Percentiles rank a stretch among this genome's conserved stretches.
Evolutionary conservation across 2,888 invertebrate genomes (phyloP).

Genomic region (Macropis europaea): DNA sequence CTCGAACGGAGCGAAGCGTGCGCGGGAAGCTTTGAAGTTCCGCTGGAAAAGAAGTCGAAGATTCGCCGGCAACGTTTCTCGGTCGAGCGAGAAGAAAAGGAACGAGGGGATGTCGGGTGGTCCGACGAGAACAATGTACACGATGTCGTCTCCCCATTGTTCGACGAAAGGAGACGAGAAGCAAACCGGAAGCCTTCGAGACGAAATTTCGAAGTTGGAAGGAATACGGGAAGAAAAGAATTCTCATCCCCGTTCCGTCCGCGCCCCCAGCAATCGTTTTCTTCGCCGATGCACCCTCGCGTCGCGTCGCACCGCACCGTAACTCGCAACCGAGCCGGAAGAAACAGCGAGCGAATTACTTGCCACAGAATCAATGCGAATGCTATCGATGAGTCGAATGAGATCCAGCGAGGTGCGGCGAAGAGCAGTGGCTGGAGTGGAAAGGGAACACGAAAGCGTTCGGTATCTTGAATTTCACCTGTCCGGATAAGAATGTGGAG

Average conservation of each 20-base stretch:
- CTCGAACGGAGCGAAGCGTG: too few relatives aligned
- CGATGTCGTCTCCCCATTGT: not conserved
- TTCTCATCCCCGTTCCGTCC: not conserved
- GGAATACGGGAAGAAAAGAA: too few relatives aligned
- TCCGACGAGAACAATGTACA: not conserved
- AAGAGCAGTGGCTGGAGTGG: too few relatives aligned
- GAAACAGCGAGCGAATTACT: too few relatives aligned
- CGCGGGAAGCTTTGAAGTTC: too few relatives aligned
- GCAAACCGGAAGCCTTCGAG: not conserved
- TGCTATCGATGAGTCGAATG: too few relatives aligned
- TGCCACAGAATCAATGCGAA: too few relatives aligned
- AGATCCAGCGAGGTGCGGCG: too few relatives aligned
- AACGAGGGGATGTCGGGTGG: not conserved
- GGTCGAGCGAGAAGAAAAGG: not conserved
- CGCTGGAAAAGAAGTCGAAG: too few relatives aligned
- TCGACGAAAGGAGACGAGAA: not conserved
- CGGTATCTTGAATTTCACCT: constrained; percentile 47
- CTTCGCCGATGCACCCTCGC: not conserved
- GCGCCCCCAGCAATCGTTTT: not conserved
- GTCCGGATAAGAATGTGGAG: constrained; percentile 54
- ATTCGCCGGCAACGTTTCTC: not conserved
- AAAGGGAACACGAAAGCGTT: not conserved
- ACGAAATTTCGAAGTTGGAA: not conserved
- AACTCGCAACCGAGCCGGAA: too few relatives aligned
- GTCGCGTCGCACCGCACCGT: too few relatives aligned